Base-by-base conservation (phyloP, 2,888 invertebrate species). In the Dryococelus australis region DNA sequence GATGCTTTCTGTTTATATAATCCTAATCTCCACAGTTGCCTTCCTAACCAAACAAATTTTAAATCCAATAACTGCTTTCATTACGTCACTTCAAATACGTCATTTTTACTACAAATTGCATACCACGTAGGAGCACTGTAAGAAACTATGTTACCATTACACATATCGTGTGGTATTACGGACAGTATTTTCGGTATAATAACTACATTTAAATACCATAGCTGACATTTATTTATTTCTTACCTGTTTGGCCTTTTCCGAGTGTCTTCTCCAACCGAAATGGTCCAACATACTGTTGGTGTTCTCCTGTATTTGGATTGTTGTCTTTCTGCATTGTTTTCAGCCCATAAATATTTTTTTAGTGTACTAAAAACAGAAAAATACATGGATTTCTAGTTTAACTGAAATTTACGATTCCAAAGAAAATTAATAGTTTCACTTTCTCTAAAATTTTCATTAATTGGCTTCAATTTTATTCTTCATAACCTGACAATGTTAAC, bases 241-340 rank as follows among this genome's bases (percentile, higher is more conserved):
- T 94, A 99, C 99, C 99, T 93, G 99, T 99, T 94, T 99, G 99
- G 90, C 99, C 99, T 93, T 99, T 99, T 91, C 99, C 99, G 90
- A 99, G 95, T 87, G 99, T 99, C 93, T 99, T 99, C 93, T 99
- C 99, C 93, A 99, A 95, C 93, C 99, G 95, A 94, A 99, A 99
- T 88, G 99, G 99, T 91, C 99, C 99, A 91, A 99, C 99, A 94
- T 98, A 99, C 93, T 98, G 97, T 92, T 97, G 97, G 92, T 94
- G 94, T 94, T 96, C 96, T 86, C 89, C 89, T 85, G 89, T 89
- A 26, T 88, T 85, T 79, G 89, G 86, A 86, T 89, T 90, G 88
- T 89, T 89, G 84, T 91, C 91, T 89, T 91, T 91, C 89, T 91
- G 91, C 91, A 91, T 91, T 83, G 84, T 87, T 65, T 79, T 83